phyloP scores from a whole-genome alignment of 2,113 vertebrate genomes.

The Hirundichthys speculiger region DNA sequence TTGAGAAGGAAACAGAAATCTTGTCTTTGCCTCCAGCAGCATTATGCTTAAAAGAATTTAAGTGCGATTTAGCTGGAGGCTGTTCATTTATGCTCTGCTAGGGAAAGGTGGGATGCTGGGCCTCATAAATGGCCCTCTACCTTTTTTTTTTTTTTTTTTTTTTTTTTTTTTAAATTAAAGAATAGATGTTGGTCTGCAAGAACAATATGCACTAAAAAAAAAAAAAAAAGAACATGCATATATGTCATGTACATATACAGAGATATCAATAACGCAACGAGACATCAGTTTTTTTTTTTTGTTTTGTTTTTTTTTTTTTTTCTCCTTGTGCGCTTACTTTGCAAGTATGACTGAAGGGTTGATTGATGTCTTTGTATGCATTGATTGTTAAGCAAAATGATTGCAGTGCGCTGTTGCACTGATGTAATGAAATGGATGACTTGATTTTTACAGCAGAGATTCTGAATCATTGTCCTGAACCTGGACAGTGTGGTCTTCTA shows the following conservation, averaged over 20 bases:
- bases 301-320: too few relatives aligned
- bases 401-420: constrained; percentile 72
- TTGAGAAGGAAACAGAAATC: constrained; percentile 66
- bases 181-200: constrained; percentile 79
- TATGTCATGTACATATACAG: constrained; percentile 82
- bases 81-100: constrained; percentile 59
- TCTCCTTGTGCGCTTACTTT: constrained; percentile 65
- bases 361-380: constrained; percentile 72
- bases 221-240: constrained; percentile 81
- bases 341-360: constrained; percentile 74
- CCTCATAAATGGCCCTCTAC: constrained; percentile 62
- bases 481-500: constrained; percentile 55
- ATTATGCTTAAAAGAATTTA: constrained; percentile 69
- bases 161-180: too few relatives aligned
- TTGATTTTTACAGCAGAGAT: constrained; percentile 72
- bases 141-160: constrained; percentile 50
- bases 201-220: constrained; percentile 83
- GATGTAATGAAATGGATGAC: constrained; percentile 58
- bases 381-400: constrained; percentile 73
- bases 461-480: constrained; percentile 53
- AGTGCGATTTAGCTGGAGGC: constrained; percentile 66
- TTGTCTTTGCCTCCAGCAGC: constrained; percentile 64
- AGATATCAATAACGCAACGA: constrained; percentile 83
- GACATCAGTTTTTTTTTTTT: constrained; percentile 61
- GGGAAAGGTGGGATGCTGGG: constrained; percentile 69